Evolutionary conservation across 2,113 vertebrate species (phyloP), one percentile per base, ranked within the genome.

Genomic region (Paradoxurus hermaphroditus): DNA sequence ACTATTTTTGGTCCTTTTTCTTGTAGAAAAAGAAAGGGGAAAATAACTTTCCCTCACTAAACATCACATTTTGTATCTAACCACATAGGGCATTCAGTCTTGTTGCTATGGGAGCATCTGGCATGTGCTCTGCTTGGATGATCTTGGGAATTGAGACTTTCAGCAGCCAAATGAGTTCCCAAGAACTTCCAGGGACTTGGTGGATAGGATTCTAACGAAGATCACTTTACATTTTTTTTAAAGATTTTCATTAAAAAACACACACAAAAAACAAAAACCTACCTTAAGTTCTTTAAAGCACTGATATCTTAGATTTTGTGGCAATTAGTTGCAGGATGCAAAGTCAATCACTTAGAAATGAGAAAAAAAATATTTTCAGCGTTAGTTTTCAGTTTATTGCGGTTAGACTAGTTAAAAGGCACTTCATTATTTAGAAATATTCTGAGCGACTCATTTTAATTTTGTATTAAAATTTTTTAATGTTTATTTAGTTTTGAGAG

Each of bases 61-160:
- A 73, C 94, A 65, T 53, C 21, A 79, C 34, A 93, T 96, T 89
- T 87, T 90, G 49, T 53, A 65, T 91, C 34, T 90, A 59, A 84
- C 3, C 39, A 41, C 63, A n/a, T 49, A 79, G 68, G 75, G 13
- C 44, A 63, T 51, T 90, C 0, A 0, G 51, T 70, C 72, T 72
- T 79, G 5, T 68, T 90, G 18, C 59, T 4, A 1, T 70, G 65
- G 89, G 67, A 97, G 78, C 63, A 93, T 91, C 77, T 97, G 90
- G 62, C 70, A 68, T 85, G 10, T 46, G 92, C 41, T 95, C 62
- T 91, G 86, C 90, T 87, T 79, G 63, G 56, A 75, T 93, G 63
- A 81, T 46, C 83, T 51, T 77, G 83, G 53, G 86, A 97, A 95
- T 49, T 94, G 77, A 88, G 93, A 93, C 10, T 93, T 85, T 78